Evolutionary conservation across 2,113 vertebrate genomes (phyloP), one percentile per base, ranked within the genome.

Genomic region (Tichodroma muraria): DNA sequence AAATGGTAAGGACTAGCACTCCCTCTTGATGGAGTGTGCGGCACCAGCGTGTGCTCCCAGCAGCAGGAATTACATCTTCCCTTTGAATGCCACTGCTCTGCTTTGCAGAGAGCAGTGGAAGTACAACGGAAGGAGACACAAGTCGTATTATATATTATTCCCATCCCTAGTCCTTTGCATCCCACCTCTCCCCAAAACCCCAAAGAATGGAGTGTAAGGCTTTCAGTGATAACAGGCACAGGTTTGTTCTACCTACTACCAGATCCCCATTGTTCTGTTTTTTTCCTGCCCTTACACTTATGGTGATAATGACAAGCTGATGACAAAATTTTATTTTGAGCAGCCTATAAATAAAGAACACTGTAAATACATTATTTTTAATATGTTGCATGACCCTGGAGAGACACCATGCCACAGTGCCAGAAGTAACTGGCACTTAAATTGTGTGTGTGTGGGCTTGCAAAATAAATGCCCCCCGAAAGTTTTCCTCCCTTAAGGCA

Each of bases 351-450:
- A 92, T 83, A 81, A 94, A 86, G 45, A 82, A 25, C 9, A 40
- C 8, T 61, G 50, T 30, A 94, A 89, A 82, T 72, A 77, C 11
- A 65, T 87, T 64, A 59, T 72, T 94, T 89, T 56, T 25, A 69
- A 68, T 54, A 70, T 6, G 27, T 30, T 70, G 57, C 11, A 35
- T 17, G 38, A 38, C 33, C 54, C 50, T 69, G 72, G 52, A 80
- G 30, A 53, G 23, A 38, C 70, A 89, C 22, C 27, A 16, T 38
- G 45, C 75, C 78, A 72, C 50, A 18, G 27, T 49, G 44, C 72
- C 76, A 81, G 52, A 81, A 93, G 69, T 90, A 82, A 76, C 66
- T 92, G 88, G n/a, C n/a, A n/a, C n/a, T n/a, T n/a, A 84, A 49
- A 88, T 50, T 25, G 81, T 6, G 33, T 57, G 38, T 42, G 77